A percentile compares a stretch with the other conserved stretches of the same genome.
Evolutionary conservation across 2,113 vertebrate genomes (phyloP).

Genomic region (Halcyon malimbica): DNA sequence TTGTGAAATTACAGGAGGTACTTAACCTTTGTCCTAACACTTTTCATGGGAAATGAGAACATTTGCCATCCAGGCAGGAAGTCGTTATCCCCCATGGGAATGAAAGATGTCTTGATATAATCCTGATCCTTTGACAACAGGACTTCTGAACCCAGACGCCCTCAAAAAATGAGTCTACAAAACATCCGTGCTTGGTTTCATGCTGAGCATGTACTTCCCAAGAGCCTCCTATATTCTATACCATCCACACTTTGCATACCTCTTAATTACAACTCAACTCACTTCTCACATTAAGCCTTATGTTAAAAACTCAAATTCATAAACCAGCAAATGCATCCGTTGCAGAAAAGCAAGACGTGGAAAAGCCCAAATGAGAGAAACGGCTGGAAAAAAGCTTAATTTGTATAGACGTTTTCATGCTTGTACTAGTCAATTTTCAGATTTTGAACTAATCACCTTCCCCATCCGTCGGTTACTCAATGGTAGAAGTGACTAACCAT

Average conservation of each 20-base stretch:
- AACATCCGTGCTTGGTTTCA: not conserved
- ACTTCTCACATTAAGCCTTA: not conserved
- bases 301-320: not conserved
- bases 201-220: not conserved
- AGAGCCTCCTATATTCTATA: not conserved
- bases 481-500: not conserved
- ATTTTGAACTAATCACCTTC: not conserved
- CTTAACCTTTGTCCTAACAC: not conserved
- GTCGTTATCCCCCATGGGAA: not conserved
- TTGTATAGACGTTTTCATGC: not conserved
- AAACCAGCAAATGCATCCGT: not conserved
- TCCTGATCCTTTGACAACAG: not conserved
- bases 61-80: slow-evolving; percentile 4
- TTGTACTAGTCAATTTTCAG: not conserved
- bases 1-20: slow-evolving; percentile 2
- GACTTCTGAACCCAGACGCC: not conserved
- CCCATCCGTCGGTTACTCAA: not conserved
- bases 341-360: not conserved
- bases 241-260: not conserved
- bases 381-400: not conserved
- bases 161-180: not conserved
- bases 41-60: slow-evolving; percentile 14
- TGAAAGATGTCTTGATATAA: not conserved
- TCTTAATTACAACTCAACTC: not conserved
- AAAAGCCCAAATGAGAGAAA: not conserved